phyloP scores from a whole-genome alignment of 2,888 invertebrate species.

The Drosophila incognita region DNA sequence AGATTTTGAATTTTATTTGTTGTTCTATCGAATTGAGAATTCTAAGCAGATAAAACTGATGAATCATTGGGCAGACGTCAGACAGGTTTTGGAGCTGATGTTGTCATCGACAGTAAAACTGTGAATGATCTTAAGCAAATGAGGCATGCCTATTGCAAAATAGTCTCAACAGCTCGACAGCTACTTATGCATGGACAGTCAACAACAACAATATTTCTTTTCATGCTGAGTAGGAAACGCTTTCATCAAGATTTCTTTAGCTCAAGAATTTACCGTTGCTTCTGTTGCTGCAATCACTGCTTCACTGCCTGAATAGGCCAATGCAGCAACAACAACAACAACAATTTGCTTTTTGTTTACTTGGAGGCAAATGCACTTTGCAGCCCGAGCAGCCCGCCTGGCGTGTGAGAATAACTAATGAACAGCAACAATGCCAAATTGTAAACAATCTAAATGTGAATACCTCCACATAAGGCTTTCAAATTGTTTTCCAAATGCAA shows the following conservation, averaged over 20 bases:
- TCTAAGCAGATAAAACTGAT: conserved; percentile 35
- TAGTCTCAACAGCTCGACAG: conserved; percentile 28
- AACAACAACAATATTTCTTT: conserved; percentile 55
- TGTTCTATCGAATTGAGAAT: conserved; percentile 7
- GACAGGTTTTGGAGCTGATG: conserved; percentile 54
- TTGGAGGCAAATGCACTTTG: conserved; percentile 59
- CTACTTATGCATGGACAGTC: conserved; percentile 34
- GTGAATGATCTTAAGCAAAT: conserved; percentile 55
- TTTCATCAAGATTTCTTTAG: conserved; percentile 77
- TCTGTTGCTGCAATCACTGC: conserved; percentile 57
- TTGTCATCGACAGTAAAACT: conserved; percentile 45
- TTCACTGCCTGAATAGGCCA: conserved; percentile 58
- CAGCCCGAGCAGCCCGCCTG: conserved; percentile 19
- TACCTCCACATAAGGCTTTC: conserved; percentile 33
- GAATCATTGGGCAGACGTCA: conserved; percentile 48
- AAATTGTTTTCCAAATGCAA: conserved; percentile 38
- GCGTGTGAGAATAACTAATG: conserved; percentile 45
- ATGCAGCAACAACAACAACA: conserved; percentile 47
- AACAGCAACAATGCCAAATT: conserved; percentile 54
- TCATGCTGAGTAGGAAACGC: conserved; percentile 73
- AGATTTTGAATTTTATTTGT: conserved; percentile 35
- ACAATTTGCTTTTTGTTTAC: conserved; percentile 50
- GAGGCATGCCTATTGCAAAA: conserved; percentile 46
- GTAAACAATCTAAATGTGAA: conserved; percentile 60
- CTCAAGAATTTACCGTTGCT: conserved; percentile 69